Base-by-base conservation (phyloP, 2,888 invertebrate genomes). In the Atrina japonica region DNA sequence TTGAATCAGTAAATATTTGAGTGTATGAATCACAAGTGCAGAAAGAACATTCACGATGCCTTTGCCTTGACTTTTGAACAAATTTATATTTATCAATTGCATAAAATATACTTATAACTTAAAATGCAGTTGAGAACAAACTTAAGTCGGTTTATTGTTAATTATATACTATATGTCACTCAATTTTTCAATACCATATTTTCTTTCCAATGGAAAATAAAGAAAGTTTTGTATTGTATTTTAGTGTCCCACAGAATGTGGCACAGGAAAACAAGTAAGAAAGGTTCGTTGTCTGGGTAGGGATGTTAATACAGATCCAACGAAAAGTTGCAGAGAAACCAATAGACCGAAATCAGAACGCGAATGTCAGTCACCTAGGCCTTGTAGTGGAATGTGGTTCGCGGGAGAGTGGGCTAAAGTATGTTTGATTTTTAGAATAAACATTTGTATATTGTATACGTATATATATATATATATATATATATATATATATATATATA, bases 241-340 rank as follows among this genome's bases (percentile, higher is more conserved):
- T 11, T 73, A 90, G 90, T 90, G 90, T 72, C 87, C 88, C 3
- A 82, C 80, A 2, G 77, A 80, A 21, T 90, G 90, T 80, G 90
- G 89, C 0, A 70, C 77, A 7, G 90, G 90, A 0, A 79, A 81
- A n/a, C 80, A 84, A 66, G 69, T 73, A 11, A 73, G 83, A 6
- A 73, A 66, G 18, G 80, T 83, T 30, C 53, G 78, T 2, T 86
- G 86, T 47, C 29, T 67, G 9, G 60, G 71, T 30, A 45, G 45
- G 23, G 63, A 72, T 35, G 41, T 49, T 1, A 52, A 61, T 11
- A 63, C 50, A 3, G 64, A 61, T 58, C 59, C 71, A 3, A 50
- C 47, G 5, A 58, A 49, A 40, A 58, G 50, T 18, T 72, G 71
- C 29, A 29, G 49, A 9, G 52, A 45, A n/a, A 14, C 23, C 16